Base-by-base conservation (phyloP, 2,888 invertebrate species). In the Chloroclysta siterata region DNA sequence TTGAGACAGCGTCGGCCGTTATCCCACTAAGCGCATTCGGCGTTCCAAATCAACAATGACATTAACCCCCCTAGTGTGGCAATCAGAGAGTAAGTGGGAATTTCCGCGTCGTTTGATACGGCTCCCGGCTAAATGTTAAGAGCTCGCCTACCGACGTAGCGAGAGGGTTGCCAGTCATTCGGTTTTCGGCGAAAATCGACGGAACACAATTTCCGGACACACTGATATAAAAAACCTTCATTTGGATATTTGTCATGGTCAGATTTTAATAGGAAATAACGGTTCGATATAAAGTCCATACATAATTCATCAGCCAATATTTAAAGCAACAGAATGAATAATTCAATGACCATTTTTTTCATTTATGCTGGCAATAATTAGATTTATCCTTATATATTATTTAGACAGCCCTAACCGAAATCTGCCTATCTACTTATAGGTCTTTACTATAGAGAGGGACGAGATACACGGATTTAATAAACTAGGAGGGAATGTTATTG, bases 1-100 rank as follows among this genome's bases (percentile, higher is more conserved):
- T 75, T 74, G 71, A 80, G 74, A 77, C 28, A 73, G 75, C 75
- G 77, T 72, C 74, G 72, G 68, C 80, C 78, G 82, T 86, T 84
- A 87, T 82, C 78, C 84, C 73, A 80, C 79, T 83, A 86, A 88
- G 86, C 86, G 86, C 87, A 87, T 88, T 88, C 86, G 85, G 87
- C 84, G 83, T 89, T 88, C 84, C 85, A 85, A 88, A 90, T 89
- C 89, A 89, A 88, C 90, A 89, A 89, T 87, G 86, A 88, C 89
- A 90, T 90, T 90, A 89, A 85, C 87, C 88, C 87, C 85, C 87
- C 88, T 89, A 90, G 89, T 90, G 90, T 89, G 89, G 90, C 90
- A 90, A 90, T 90, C 90, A 90, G 85, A 80, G 87, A 88, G 85
- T 90, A 90, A 90, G 90, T 90, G 90, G 89, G 88, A 87, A 90